Base-by-base conservation (phyloP, 2,797 vertebrate genomes). In the Todus mexicanus region DNA sequence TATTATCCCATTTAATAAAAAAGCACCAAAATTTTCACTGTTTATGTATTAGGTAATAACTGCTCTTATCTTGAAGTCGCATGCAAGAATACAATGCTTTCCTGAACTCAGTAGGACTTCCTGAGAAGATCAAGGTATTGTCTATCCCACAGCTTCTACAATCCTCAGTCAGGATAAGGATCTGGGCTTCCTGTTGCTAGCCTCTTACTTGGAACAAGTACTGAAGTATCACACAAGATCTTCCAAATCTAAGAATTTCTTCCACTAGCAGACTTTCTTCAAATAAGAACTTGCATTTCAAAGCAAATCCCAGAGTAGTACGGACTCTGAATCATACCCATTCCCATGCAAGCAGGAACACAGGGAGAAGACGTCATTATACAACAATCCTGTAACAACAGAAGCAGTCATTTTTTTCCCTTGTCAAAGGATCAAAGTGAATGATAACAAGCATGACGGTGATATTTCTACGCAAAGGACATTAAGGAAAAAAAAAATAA, bases 91-190 rank as follows among this genome's bases (percentile, higher is more conserved):
- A 70, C 42, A 95, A 80, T 59, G 64, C 35, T 54, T 95, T 87
- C 88, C 93, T 64, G 64, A 93, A 92, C 20, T 27, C 64, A 71
- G 84, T 61, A 94, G 53, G 27, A 79, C 45, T 79, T 93, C 56
- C 80, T 53, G 45, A 86, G 45, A 75, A 76, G 89, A 88, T 29
- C 60, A 76, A 63, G 54, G 33, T 63, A 90, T 85, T 82, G 71
- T 84, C 77, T 86, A 26, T 48, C 35, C 45, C 42, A 22, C 53
- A 84, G n/a, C 51, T 92, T 63, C 53, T 33, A 50, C 66, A 70
- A 23, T 50, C 33, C 27, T 84, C 35, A 57, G 13, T 6, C 6
- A 6, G 70, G 74, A 76, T 65, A 84, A 81, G 18, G 27, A 86
- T 86, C 80, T 23, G 33, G 35, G n/a, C 74, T 93, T 94, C 90